Evolutionary conservation across 1,140 invertebrate species (phyloP).

Genomic region (Mercenaria mercenaria): DNA sequence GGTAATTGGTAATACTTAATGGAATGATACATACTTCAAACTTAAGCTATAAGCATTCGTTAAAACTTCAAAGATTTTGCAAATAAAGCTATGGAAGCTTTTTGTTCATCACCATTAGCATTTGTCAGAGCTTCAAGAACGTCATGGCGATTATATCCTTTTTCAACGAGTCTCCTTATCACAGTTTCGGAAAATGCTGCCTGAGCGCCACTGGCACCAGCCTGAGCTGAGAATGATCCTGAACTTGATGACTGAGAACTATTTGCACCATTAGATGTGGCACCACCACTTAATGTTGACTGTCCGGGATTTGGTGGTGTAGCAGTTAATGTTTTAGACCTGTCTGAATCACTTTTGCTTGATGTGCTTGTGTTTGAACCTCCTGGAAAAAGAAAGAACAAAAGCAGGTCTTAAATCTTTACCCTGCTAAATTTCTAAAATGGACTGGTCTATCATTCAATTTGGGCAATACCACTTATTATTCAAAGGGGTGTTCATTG

Average conservation of each 20-base stretch:
- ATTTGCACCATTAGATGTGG: not conserved
- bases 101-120: slow-evolving; percentile 80
- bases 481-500: no score
- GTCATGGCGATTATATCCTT: slow-evolving; percentile 81
- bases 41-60: not conserved
- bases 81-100: slow-evolving; percentile 81
- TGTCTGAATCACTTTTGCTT: slow-evolving; percentile 27
- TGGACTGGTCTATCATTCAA: no score
- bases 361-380: slow-evolving; percentile 49
- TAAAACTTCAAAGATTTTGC: slow-evolving; percentile 80
- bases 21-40: not conserved
- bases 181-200: slow-evolving; percentile 78
- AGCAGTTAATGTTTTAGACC: not conserved
- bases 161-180: slow-evolving; percentile 74
- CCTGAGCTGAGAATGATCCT: slow-evolving; percentile 2
- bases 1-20: not conserved
- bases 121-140: slow-evolving; percentile 82
- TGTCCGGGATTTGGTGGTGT: not conserved
- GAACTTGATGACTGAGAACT: not conserved
- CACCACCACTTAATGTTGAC: not conserved
- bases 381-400: slow-evolving; percentile 39
- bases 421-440: no score
- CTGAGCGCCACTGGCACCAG: slow-evolving; percentile 36
- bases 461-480: no score
- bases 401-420: no score